Base-by-base conservation (phyloP, 2,113 vertebrate species). In the Trematomus loennbergii region DNA sequence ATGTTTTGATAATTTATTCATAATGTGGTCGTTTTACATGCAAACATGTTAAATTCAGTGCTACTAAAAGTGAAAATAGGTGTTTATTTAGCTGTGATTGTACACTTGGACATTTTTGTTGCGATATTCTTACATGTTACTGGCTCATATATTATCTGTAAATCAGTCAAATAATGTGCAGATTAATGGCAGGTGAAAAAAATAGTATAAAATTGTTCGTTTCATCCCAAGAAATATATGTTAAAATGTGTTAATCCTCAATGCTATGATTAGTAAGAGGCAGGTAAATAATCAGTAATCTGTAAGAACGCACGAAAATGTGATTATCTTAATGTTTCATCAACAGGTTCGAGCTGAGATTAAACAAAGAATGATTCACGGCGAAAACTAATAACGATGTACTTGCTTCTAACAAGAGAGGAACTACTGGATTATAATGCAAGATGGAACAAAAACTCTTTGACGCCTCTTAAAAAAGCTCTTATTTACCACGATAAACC, bases 341-440 rank as follows among this genome's bases (percentile, higher is more conserved):
- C 87, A 90, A 90, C 89, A 85, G 79, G 84, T 87, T 84, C 25
- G 65, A 78, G 60, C 58, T 17, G 12, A 12, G 11, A 67, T 54
- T 58, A 55, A 0, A 33, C 16, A 55, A 22, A 68, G 55, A 77
- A 74, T 52, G 46, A 59, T 62, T 58, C 45, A 15, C 17, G 29
- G 8, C 48, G 72, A 59, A 78, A 71, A 77, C 70, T 9, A 43
- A 73, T 77, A 74, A 62, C 74, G 25, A 74, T 53, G 16, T 9
- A 12, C 1, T 77, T 71, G 45, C 62, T 75, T 29, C 29, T 25
- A 52, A 48, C 55, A 66, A 62, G 20, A 67, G 20, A 59, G 9
- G 22, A 40, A 53, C 62, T 63, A 40, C 52, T 17, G 66, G 76
- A 79, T 71, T 61, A 82, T 25, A 49, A 20, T 45, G 36, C 59